Base-by-base conservation (phyloP, 2,113 vertebrate genomes). In the Oreochromis tanganicae region DNA sequence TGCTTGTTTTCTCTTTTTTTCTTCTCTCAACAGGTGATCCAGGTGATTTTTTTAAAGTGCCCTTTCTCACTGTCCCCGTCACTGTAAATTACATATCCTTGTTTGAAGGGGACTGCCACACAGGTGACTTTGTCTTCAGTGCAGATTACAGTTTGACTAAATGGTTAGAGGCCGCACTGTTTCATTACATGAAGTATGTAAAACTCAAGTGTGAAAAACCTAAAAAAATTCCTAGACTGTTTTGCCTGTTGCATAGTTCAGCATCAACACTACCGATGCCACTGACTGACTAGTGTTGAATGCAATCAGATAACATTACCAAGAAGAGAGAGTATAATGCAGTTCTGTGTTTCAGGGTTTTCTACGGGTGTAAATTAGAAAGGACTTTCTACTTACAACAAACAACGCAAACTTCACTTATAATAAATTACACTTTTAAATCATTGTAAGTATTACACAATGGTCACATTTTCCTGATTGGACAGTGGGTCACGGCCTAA, bases 401-500 rank as follows among this genome's bases (percentile, higher is more conserved):
- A 36, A 80, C 84, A 24, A 24, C 24, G 24, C 24, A 24, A 24
- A 24, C 24, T 24, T 24, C 24, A 24, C 24, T 24, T 3, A 24
- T 3, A 24, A 24, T 24, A 48, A 13, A 16, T 48, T 48, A 5
- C 5, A 14, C 12, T 46, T 48, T 29, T 16, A 11, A 79, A n/a
- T 4, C 11, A 19, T 48, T 50, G 14, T 2, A 16, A 54, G 3
- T 7, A 32, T 82, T 38, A 57, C 38, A 68, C 7, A 43, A 7
- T 1, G 8, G 4, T 32, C 7, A 10, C 59, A 21, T 19, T 7
- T 21, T 38, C 3, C 27, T 36, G 19, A n/a, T 7, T 54, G 4
- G 24, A 10, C 7, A 56, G 4, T 32, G 29, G 36, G 4, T 52
- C 6, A 1, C 54, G 17, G 17, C 95, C 93, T 29, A 97, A 93